phyloP scores from a whole-genome alignment of 2,888 invertebrate genomes.

The Zhuqinia jingwanae region DNA sequence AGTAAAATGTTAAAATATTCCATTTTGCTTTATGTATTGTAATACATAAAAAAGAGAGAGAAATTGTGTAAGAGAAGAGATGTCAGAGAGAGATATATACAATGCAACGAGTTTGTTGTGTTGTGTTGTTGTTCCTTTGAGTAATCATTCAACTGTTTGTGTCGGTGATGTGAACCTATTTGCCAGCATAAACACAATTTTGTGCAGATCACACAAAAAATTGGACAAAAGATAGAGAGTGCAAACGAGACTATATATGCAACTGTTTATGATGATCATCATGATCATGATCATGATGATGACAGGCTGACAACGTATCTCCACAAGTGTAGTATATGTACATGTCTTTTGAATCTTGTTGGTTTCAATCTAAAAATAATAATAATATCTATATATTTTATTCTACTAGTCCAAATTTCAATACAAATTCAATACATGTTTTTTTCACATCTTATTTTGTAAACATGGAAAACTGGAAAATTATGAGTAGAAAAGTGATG shows the following conservation, averaged over 20 bases:
- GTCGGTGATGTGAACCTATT: slow-evolving; percentile 46
- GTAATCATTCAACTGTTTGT: slow-evolving; percentile 51
- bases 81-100: neutral
- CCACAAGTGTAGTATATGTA: too few relatives aligned
- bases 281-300: slow-evolving; percentile 65
- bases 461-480: too few relatives aligned
- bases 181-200: slow-evolving; percentile 62
- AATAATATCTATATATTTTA: too few relatives aligned
- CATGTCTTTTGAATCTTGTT: too few relatives aligned
- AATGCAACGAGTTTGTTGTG: neutral
- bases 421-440: too few relatives aligned
- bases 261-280: slow-evolving; percentile 66
- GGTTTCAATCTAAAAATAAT: too few relatives aligned
- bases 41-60: slow-evolving; percentile 26
- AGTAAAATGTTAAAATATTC: slow-evolving; percentile 26
- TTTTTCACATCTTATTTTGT: too few relatives aligned
- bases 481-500: too few relatives aligned
- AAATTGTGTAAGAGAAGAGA: too few relatives aligned
- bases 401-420: too few relatives aligned
- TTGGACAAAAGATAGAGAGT: neutral
- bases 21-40: slow-evolving; percentile 46
- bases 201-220: slow-evolving; percentile 63
- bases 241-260: slow-evolving; percentile 16
- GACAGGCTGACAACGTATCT: slow-evolving; percentile 66
- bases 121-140: slow-evolving; percentile 37